Conservation (phyloP, 1,140 invertebrate genomes). For the Nymphalis io region DNA sequence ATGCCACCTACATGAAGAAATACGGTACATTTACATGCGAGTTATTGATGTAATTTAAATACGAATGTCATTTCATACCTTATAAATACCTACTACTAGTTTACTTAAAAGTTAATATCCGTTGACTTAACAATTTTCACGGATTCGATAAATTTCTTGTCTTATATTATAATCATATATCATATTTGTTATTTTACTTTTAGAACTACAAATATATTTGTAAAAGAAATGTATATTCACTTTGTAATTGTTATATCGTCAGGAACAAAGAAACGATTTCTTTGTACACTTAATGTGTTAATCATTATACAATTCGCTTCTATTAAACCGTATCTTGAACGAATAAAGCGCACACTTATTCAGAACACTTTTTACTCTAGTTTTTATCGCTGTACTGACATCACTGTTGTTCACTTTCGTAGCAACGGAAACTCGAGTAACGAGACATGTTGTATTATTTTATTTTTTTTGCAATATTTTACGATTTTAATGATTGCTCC, state of each 20-base stretch:
- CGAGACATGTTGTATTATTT: constrained; percentile 66
- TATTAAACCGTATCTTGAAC: constrained; percentile 55
- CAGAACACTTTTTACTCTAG: constrained; percentile 65
- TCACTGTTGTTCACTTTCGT: constrained; percentile 76
- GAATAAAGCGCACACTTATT: constrained; percentile 59
- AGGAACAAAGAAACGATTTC: constrained; percentile 9
- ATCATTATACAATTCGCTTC: constrained; percentile 38
- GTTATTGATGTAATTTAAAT: constrained; percentile 49
- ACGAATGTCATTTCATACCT: constrained; percentile 53
- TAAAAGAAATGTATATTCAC: not conserved
- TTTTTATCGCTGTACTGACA: constrained; percentile 68
- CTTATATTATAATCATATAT: not conserved
- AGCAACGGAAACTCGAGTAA: constrained; percentile 75
- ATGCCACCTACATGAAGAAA: constrained; percentile 1
- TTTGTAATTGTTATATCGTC: not conserved
- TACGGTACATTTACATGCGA: constrained; percentile 10
- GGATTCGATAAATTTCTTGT: constrained; percentile 13
- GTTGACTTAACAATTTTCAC: constrained; percentile 45
- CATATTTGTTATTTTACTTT: constrained; percentile 1
- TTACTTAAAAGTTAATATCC: constrained; percentile 54
- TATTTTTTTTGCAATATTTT: constrained; percentile 74
- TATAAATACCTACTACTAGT: constrained; percentile 44
- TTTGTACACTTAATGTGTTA: constrained; percentile 27
- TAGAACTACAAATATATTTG: not conserved
- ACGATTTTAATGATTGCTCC: constrained; percentile 76